Evolutionary conservation across 2,888 invertebrate genomes (phyloP).

Genomic region (Lycaena phlaeas): DNA sequence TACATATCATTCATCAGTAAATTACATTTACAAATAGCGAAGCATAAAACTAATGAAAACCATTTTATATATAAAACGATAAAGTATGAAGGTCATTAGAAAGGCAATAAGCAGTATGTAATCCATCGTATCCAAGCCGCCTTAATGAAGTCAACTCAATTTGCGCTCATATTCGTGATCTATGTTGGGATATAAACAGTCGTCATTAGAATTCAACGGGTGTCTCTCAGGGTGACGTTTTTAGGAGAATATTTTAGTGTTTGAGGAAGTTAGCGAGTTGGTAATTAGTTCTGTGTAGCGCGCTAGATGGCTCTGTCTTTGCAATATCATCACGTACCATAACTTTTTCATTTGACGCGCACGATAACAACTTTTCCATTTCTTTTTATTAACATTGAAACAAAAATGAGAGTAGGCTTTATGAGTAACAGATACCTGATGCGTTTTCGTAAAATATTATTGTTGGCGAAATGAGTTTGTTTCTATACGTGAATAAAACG

Average conservation of each 20-base stretch:
- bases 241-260: slow-evolving; percentile 69
- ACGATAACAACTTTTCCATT: slow-evolving; percentile 65
- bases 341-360: slow-evolving; percentile 72
- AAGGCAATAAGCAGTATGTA: not conserved
- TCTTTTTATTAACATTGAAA: slow-evolving; percentile 71
- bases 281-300: slow-evolving; percentile 62
- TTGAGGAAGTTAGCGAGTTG: slow-evolving; percentile 62
- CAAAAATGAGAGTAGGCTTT: slow-evolving; percentile 66
- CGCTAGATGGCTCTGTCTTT: slow-evolving; percentile 55
- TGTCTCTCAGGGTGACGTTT: slow-evolving; percentile 60
- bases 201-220: slow-evolving; percentile 50
- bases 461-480: slow-evolving; percentile 16
- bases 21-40: too few relatives aligned
- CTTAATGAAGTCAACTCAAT: slow-evolving; percentile 7
- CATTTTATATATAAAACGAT: too few relatives aligned
- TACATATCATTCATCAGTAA: too few relatives aligned
- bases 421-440: slow-evolving; percentile 58
- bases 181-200: slow-evolving; percentile 23
- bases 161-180: slow-evolving; percentile 8
- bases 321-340: slow-evolving; percentile 69
- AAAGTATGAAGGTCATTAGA: not conserved
- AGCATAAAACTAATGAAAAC: too few relatives aligned
- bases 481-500: slow-evolving; percentile 14
- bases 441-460: slow-evolving; percentile 29
- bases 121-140: not conserved